Percentiles rank a stretch among this genome's conserved stretches.
phyloP scores from a whole-genome alignment of 2,113 vertebrate genomes.

The Arothron firmamentum region DNA sequence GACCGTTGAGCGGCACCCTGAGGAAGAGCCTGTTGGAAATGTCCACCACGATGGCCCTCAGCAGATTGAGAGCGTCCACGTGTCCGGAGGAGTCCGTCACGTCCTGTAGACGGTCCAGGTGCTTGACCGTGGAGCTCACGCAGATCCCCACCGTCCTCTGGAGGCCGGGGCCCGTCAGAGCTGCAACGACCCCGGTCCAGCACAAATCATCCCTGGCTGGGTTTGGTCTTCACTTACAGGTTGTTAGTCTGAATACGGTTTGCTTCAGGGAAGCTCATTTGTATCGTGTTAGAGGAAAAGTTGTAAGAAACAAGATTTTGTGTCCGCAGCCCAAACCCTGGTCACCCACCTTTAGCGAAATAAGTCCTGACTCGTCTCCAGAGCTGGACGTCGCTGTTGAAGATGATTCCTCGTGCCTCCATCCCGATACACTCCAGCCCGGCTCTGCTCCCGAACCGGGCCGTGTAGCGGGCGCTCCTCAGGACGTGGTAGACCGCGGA shows the following conservation, averaged over 20 bases:
- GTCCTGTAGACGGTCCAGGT: conserved; percentile 75
- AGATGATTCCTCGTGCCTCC: conserved; percentile 91
- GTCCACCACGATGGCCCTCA: conserved; percentile 86
- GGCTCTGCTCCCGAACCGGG: conserved; percentile 84
- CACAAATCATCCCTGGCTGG: too few species aligned
- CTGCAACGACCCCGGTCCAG: conserved; percentile 59
- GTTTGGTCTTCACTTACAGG: not conserved
- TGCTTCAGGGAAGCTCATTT: too few species aligned
- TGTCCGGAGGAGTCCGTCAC: conserved; percentile 70
- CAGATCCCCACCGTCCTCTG: conserved; percentile 80
- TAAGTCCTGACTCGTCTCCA: conserved; percentile 85
- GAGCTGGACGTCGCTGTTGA: conserved; percentile 84
- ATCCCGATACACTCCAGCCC: conserved; percentile 89
- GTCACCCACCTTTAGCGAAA: conserved; percentile 84
- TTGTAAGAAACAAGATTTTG: not conserved
- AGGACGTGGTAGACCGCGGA: conserved; percentile 85
- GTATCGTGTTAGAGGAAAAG: not conserved
- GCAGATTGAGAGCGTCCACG: conserved; percentile 81
- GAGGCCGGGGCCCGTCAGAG: conserved; percentile 84
- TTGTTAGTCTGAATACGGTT: not conserved
- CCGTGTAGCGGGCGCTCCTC: conserved; percentile 82
- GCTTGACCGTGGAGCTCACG: conserved; percentile 75
- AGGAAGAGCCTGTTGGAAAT: conserved; percentile 89
- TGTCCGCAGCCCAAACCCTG: too few species aligned
- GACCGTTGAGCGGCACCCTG: conserved; percentile 86